Evolutionary conservation across 2,113 vertebrate species (phyloP).

Genomic region (Laticauda colubrina): DNA sequence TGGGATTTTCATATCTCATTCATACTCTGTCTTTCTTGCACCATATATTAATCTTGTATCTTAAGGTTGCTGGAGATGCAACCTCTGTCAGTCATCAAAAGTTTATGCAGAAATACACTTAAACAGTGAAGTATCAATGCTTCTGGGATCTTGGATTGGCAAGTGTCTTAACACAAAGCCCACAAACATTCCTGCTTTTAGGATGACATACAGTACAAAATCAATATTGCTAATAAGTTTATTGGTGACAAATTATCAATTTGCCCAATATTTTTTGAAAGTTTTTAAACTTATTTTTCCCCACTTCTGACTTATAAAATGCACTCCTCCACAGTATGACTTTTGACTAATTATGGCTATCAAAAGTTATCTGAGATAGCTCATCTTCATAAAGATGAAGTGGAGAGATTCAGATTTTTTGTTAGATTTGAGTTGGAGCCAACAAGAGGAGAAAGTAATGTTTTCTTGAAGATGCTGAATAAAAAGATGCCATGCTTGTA

Average conservation of each 20-base stretch:
- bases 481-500: not conserved
- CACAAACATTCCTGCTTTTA: not conserved
- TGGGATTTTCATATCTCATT: not conserved
- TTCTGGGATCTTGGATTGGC: not conserved
- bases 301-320: not conserved
- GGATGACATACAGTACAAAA: not conserved
- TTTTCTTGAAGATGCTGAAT: not conserved
- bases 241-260: not conserved
- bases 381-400: not conserved
- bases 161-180: not conserved
- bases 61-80: not conserved
- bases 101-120: not conserved
- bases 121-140: not conserved
- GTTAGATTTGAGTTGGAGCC: too few species aligned
- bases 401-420: not conserved
- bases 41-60: not conserved
- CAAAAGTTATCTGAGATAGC: not conserved
- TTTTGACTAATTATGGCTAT: too few species aligned
- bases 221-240: not conserved
- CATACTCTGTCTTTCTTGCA: not conserved
- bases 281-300: not conserved
- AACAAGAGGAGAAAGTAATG: too few species aligned
- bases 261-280: not conserved
- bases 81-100: not conserved
- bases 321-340: not conserved